These are phyloP conservation scores for Acanthis flammea DNA, from an alignment of 2,797 vertebrate species.

Conservation along the genomic window DNA sequence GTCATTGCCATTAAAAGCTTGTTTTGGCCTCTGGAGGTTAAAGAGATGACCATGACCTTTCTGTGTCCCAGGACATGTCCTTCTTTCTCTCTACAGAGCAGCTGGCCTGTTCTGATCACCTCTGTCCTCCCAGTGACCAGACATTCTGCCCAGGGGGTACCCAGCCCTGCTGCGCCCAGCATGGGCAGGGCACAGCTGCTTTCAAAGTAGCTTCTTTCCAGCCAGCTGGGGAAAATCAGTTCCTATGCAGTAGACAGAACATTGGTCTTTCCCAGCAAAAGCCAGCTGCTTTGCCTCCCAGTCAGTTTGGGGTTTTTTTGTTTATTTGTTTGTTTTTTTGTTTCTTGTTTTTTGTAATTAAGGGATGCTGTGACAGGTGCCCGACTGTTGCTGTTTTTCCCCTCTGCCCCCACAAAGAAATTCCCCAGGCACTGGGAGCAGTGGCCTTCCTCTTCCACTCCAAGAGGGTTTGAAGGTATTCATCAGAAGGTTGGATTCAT, in stretches of 20 bases:
- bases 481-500: neutral
- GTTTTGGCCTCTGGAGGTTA: neutral
- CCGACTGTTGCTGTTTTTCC: neutral
- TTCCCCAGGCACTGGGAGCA: neutral
- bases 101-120: neutral
- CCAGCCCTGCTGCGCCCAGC: neutral
- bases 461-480: neutral
- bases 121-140: neutral
- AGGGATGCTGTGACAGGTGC: neutral
- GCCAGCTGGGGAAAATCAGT: conserved; percentile 5
- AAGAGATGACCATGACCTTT: neutral
- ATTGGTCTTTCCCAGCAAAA: neutral
- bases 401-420: neutral
- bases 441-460: neutral
- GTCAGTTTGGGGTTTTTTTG: neutral
- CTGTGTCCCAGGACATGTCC: neutral
- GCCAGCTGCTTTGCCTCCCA: conserved; percentile 9
- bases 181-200: neutral
- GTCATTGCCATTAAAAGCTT: neutral
- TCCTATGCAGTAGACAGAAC: neutral
- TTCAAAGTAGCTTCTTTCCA: neutral
- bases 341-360: neutral
- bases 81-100: neutral
- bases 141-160: neutral
- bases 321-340: neutral